Evolutionary conservation across 1,140 invertebrate species (phyloP).

Genomic region (Cyphomyrmex costatus): DNA sequence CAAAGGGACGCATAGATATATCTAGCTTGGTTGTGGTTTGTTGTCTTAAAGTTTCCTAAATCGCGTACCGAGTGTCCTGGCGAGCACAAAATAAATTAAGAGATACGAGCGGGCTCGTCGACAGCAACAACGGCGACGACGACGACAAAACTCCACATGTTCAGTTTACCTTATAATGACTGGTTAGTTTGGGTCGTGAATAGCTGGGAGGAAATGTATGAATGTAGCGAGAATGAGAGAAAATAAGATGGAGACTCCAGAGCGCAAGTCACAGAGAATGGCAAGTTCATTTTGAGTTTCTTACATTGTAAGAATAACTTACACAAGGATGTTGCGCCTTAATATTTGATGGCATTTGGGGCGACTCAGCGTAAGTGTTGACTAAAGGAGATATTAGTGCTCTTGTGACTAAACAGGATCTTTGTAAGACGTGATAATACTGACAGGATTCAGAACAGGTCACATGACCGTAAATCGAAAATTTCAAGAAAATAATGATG

Average conservation of each 20-base stretch:
- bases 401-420: background rate
- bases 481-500: background rate
- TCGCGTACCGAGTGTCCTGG: background rate
- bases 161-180: constrained; percentile 28
- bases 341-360: background rate
- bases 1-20: background rate
- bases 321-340: background rate
- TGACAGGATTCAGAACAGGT: background rate
- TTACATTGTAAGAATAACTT: background rate
- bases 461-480: constrained; percentile 10
- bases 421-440: background rate
- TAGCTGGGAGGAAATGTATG: background rate
- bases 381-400: background rate
- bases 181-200: constrained; percentile 19
- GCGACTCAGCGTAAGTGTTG: background rate
- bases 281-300: constrained; percentile 1
- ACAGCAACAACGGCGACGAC: background rate
- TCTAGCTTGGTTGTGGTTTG: constrained; percentile 19
- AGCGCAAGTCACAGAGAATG: background rate
- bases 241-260: constrained; percentile 8
- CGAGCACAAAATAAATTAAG: constrained; percentile 29
- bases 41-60: constrained; percentile 26
- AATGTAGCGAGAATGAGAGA: background rate
- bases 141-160: constrained; percentile 8
- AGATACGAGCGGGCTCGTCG: background rate